Evolutionary conservation across 2,888 invertebrate genomes (phyloP).

Genomic region (Atethmia centrago): DNA sequence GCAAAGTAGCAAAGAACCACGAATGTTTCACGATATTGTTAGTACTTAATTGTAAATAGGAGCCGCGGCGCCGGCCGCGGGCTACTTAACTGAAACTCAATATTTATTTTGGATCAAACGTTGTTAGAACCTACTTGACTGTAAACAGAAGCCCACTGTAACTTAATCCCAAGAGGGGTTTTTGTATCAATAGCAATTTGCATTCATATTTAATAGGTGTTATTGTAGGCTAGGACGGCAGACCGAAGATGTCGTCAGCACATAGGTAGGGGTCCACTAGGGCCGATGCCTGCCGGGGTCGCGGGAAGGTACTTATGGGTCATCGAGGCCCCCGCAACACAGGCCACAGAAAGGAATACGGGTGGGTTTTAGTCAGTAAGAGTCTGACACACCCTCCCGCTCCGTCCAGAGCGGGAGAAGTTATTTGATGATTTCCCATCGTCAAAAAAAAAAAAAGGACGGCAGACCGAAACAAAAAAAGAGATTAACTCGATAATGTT

Average conservation of each 20-base stretch:
- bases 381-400: too few relatives aligned
- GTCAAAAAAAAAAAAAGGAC: too few relatives aligned
- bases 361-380: too few relatives aligned
- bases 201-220: slow-evolving; percentile 55
- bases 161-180: slow-evolving; percentile 64
- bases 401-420: too few relatives aligned
- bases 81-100: slow-evolving; percentile 61
- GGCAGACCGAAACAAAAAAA: slow-evolving; percentile 37
- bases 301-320: too few relatives aligned
- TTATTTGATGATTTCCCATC: too few relatives aligned
- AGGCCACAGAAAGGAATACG: too few relatives aligned
- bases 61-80: slow-evolving; percentile 36
- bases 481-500: slow-evolving; percentile 17
- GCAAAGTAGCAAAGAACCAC: slow-evolving; percentile 2
- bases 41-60: slow-evolving; percentile 46
- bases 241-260: too few relatives aligned
- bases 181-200: slow-evolving; percentile 64
- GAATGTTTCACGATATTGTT: slow-evolving; percentile 29
- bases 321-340: too few relatives aligned
- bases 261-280: too few relatives aligned
- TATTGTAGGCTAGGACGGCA: slow-evolving; percentile 30
- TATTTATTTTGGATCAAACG: slow-evolving; percentile 68
- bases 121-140: slow-evolving; percentile 58
- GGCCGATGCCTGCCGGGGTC: too few relatives aligned
- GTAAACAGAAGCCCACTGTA: slow-evolving; percentile 63